Conservation (phyloP, 2,888 invertebrate genomes). For the Carpatolechia fugitivella region DNA sequence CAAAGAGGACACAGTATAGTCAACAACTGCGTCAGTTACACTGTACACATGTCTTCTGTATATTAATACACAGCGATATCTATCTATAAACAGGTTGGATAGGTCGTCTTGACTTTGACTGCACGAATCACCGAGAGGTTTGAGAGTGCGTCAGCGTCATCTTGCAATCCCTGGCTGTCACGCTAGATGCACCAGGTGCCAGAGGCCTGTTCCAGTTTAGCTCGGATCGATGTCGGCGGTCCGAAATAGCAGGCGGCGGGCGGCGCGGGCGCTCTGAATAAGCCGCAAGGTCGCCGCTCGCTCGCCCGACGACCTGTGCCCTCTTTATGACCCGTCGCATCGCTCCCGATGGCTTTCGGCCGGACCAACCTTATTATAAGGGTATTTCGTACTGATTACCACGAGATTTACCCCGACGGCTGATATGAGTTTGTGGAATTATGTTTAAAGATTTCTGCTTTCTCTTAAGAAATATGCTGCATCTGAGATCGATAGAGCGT, state of each 20-base stretch:
- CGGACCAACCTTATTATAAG: conserved; percentile 35
- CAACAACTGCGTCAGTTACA: background rate
- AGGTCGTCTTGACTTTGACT: background rate
- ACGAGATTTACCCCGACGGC: conserved; percentile 1
- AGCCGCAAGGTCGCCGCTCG: conserved; percentile 57
- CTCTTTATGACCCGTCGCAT: conserved; percentile 52
- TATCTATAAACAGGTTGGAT: too few relatives aligned
- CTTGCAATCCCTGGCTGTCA: conserved; percentile 51
- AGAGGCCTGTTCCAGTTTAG: conserved; percentile 62
- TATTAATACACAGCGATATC: too few relatives aligned
- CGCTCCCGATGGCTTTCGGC: conserved; percentile 38
- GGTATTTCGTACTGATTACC: conserved; percentile 12
- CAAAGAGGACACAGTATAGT: background rate
- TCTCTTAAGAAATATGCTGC: too few relatives aligned
- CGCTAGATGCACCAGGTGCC: conserved; percentile 47
- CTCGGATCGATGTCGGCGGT: conserved; percentile 58
- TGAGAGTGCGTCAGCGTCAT: conserved; percentile 19
- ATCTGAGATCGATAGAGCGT: too few relatives aligned
- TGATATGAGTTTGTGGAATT: conserved; percentile 38
- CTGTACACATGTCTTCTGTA: background rate
- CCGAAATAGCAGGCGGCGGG: conserved; percentile 53
- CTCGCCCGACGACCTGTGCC: conserved; percentile 54
- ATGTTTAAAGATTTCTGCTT: conserved; percentile 13
- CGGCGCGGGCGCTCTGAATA: conserved; percentile 14
- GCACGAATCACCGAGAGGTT: background rate